Conservation (phyloP, 1,140 invertebrate species). For the Zaprionus camerounensis region DNA sequence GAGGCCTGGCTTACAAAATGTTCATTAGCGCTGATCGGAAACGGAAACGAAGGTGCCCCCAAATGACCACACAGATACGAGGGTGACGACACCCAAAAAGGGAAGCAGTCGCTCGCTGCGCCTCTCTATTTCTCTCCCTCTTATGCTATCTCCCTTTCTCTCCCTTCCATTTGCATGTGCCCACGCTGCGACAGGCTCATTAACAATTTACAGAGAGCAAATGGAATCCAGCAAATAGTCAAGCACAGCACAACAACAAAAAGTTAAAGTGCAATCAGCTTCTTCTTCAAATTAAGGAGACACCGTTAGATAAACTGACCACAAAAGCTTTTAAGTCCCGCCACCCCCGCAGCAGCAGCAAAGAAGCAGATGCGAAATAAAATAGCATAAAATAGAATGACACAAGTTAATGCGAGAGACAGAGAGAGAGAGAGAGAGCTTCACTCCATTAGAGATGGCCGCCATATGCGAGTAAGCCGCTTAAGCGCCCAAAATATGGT, state of each 20-base stretch:
- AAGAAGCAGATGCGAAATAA: constrained; percentile 14
- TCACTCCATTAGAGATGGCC: constrained; percentile 27
- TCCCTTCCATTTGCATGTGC: constrained; percentile 47
- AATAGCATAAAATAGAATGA: constrained; percentile 54
- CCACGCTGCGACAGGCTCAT: constrained; percentile 45
- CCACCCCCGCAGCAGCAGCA: not conserved
- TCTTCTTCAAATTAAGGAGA: constrained; percentile 54
- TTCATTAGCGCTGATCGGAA: constrained; percentile 77
- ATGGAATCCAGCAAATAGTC: constrained; percentile 41
- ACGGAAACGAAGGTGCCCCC: constrained; percentile 45
- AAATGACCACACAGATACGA: constrained; percentile 48
- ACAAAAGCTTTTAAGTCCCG: constrained; percentile 69
- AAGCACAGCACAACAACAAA: constrained; percentile 1
- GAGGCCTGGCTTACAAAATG: constrained; percentile 54
- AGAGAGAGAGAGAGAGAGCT: not conserved
- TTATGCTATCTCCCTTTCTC: not conserved
- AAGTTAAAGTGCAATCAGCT: constrained; percentile 70
- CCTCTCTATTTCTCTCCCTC: not conserved
- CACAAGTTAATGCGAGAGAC: constrained; percentile 66
- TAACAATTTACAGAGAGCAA: constrained; percentile 60
- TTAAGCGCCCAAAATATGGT: constrained; percentile 6
- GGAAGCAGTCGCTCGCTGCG: not conserved
- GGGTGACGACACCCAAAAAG: not conserved
- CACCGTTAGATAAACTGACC: constrained; percentile 48
- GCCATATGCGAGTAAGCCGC: constrained; percentile 19